Conservation (phyloP, 2,888 invertebrate species). For the Caenorhabditis wallacei region DNA sequence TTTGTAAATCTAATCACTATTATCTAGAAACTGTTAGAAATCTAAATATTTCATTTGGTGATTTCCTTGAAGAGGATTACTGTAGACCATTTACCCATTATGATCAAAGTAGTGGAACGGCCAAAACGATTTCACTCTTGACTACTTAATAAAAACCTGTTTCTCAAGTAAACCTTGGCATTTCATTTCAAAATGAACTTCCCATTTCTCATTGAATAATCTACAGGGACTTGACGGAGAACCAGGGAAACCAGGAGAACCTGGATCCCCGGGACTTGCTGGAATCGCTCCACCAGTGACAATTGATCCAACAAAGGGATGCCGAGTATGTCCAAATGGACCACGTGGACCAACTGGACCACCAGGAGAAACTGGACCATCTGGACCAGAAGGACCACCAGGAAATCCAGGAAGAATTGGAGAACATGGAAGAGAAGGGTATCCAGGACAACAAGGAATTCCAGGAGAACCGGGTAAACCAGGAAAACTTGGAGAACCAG, state of each 20-base stretch:
- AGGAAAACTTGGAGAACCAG: slow-evolving; percentile 75
- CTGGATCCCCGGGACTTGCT: slow-evolving; percentile 77
- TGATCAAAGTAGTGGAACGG: slow-evolving; percentile 5
- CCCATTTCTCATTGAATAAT: background rate
- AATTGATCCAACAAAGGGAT: slow-evolving; percentile 76
- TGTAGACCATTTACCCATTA: background rate
- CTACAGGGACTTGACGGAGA: slow-evolving; percentile 73
- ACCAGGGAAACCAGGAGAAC: slow-evolving; percentile 72
- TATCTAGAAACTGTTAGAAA: too few species aligned
- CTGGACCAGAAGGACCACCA: slow-evolving; percentile 75
- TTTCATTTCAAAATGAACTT: background rate
- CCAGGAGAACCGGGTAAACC: slow-evolving; percentile 79
- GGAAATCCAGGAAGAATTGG: slow-evolving; percentile 77
- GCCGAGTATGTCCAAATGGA: slow-evolving; percentile 79
- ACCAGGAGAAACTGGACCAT: slow-evolving; percentile 76
- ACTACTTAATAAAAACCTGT: background rate
- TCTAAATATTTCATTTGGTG: background rate
- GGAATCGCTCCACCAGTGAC: slow-evolving; percentile 80
- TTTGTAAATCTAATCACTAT: too few species aligned
- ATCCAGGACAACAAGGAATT: slow-evolving; percentile 77
- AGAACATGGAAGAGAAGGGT: slow-evolving; percentile 76
- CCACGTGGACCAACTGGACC: slow-evolving; percentile 79
- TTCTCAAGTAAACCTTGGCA: background rate
- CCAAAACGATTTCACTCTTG: background rate
- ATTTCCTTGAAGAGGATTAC: background rate